phyloP scores from a whole-genome alignment of 2,888 invertebrate genomes.

The Meloe dianella region DNA sequence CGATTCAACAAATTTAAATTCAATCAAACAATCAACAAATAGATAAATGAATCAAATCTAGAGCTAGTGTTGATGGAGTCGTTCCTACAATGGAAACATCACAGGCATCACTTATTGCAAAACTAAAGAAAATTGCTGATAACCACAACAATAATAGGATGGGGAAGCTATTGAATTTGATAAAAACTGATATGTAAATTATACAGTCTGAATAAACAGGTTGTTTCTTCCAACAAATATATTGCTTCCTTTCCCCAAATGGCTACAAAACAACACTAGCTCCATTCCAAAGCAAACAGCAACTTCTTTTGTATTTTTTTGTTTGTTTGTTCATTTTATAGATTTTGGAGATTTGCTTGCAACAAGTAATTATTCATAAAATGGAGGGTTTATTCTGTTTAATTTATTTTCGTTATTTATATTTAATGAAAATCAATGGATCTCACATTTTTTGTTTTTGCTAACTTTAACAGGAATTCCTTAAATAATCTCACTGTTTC shows the following conservation, averaged over 20 bases:
- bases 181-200: background rate
- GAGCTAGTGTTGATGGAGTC: constrained; percentile 19
- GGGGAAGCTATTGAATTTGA: background rate
- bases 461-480: background rate
- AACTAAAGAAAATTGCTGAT: background rate
- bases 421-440: background rate
- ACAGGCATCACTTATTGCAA: constrained; percentile 12
- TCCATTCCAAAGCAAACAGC: background rate
- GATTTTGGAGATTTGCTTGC: background rate
- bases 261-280: background rate
- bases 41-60: constrained; percentile 13
- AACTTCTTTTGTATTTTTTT: background rate
- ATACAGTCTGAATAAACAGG: background rate
- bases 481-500: constrained; percentile 36
- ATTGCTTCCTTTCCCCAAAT: background rate
- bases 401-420: background rate
- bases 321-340: background rate
- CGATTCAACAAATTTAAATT: constrained; percentile 18
- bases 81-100: constrained; percentile 1
- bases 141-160: no score
- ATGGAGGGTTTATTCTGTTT: constrained; percentile 1
- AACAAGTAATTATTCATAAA: background rate
- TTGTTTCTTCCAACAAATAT: background rate
- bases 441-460: no score
- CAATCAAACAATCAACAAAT: constrained; percentile 19